Base-by-base conservation (phyloP, 2,113 vertebrate species). In the Ophiodon elongatus region DNA sequence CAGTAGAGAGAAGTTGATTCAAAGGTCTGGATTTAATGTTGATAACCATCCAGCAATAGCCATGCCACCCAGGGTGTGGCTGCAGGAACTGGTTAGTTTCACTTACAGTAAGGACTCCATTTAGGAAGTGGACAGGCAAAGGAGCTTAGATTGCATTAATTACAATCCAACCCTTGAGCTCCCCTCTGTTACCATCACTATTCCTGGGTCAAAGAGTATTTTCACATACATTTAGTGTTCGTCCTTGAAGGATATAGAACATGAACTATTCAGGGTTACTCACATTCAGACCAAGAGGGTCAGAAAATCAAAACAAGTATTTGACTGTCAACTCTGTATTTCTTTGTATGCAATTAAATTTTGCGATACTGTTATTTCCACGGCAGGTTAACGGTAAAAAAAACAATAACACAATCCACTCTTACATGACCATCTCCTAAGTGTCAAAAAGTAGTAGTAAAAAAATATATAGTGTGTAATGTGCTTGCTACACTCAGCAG, bases 21-120 rank as follows among this genome's bases (percentile, higher is more conserved):
- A 68, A 75, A 74, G 13, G 54, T 54, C 71, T 78, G 63, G 21
- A 77, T 39, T 76, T 77, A 77, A 83, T 77, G 39, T 76, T 69
- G 83, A 92, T 89, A 85, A 86, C 33, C 57, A 91, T 83, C 79
- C 52, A 64, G 65, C 4, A 25, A 68, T 54, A 80, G 76, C 66
- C 54, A 72, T 50, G 75, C 70, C 71, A 79, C 52, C 56, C 41
- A 73, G 80, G 88, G 88, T 86, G 90, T 88, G 88, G 72, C 73
- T 76, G 25, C 86, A 87, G 87, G 82, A 89, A 82, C 77, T 79
- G 39, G 14, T 56, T 70, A 75, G 60, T 80, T 88, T 75, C 35
- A 76, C 15, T 84, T 50, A 71, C 37, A 91, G 64, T 69, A 1
- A 65, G 29, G 35, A 52, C 65, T 64, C 11, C 23, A 33, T 63